Conservation (phyloP, 2,113 vertebrate genomes). For the Zosterops borbonicus region DNA sequence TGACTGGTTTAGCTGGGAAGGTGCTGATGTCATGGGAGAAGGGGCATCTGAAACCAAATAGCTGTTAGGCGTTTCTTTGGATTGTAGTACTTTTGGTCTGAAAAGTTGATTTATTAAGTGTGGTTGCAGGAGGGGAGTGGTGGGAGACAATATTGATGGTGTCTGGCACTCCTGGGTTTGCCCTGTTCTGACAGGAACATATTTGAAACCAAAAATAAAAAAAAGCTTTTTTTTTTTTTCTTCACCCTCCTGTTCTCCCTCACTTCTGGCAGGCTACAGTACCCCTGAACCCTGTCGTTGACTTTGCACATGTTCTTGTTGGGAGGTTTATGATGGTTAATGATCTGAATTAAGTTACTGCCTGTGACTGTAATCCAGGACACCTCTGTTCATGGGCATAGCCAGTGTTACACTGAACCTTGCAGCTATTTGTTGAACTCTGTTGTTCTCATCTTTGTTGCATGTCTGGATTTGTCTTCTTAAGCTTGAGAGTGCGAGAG, state of each 20-base stretch:
- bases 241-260: neutral
- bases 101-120: neutral
- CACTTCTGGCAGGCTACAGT: neutral
- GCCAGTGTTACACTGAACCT: neutral
- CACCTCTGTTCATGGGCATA: neutral
- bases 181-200: neutral
- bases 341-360: neutral
- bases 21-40: neutral
- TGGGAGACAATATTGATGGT: neutral
- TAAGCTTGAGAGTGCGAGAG: neutral
- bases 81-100: neutral
- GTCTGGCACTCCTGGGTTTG: neutral
- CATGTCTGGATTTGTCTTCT: neutral
- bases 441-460: neutral
- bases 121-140: neutral
- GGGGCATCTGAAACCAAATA: fast-evolving
- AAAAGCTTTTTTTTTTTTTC: neutral
- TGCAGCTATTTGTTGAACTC: neutral
- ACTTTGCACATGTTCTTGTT: neutral
- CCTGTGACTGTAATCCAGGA: neutral
- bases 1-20: neutral
- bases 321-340: slow-evolving; percentile 8
- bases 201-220: neutral
- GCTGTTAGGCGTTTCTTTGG: neutral
- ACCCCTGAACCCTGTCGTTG: neutral